Percentiles rank a stretch among this genome's conserved stretches.
Conservation (phyloP, 1,140 invertebrate genomes). For the Phocides pigmalion region DNA sequence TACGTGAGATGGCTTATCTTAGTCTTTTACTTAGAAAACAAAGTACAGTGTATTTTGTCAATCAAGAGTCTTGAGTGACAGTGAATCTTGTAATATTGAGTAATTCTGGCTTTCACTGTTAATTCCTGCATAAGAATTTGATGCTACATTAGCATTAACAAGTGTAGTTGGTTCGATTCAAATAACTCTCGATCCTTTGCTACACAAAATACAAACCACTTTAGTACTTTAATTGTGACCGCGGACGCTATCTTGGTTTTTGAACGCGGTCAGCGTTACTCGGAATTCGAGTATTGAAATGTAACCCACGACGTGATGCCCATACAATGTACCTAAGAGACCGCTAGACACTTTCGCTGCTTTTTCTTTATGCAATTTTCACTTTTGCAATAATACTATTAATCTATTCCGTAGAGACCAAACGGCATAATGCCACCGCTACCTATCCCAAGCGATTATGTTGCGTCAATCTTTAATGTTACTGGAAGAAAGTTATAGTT, state of each 20-base stretch:
- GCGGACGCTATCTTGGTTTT: conserved; percentile 2
- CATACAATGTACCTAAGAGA: conserved; percentile 66
- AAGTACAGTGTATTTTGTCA: conserved; percentile 6
- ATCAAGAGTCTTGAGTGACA: conserved; percentile 7
- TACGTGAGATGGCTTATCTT: conserved; percentile 39
- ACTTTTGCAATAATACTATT: conserved; percentile 66
- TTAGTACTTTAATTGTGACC: conserved; percentile 12
- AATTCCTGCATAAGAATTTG: conserved; percentile 3
- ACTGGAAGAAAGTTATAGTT: conserved; percentile 15
- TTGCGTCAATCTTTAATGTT: conserved; percentile 27
- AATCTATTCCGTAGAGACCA: conserved; percentile 27
- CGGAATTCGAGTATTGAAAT: conserved; percentile 59
- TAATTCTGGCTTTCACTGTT: conserved; percentile 34
- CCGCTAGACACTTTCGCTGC: conserved; percentile 72
- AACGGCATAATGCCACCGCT: conserved; percentile 12
- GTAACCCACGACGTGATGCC: conserved; percentile 60
- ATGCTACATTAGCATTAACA: not conserved
- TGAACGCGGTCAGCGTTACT: conserved; percentile 40
- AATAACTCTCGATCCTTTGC: conserved; percentile 6
- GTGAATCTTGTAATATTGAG: conserved; percentile 32
- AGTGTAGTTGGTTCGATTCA: not conserved
- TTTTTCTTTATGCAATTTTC: conserved; percentile 75
- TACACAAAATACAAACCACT: conserved; percentile 6
- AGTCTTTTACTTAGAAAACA: conserved; percentile 22
- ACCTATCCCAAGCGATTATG: conserved; percentile 37